Base-by-base conservation (phyloP, 2,113 vertebrate genomes). In the Callopanchax toddi region DNA sequence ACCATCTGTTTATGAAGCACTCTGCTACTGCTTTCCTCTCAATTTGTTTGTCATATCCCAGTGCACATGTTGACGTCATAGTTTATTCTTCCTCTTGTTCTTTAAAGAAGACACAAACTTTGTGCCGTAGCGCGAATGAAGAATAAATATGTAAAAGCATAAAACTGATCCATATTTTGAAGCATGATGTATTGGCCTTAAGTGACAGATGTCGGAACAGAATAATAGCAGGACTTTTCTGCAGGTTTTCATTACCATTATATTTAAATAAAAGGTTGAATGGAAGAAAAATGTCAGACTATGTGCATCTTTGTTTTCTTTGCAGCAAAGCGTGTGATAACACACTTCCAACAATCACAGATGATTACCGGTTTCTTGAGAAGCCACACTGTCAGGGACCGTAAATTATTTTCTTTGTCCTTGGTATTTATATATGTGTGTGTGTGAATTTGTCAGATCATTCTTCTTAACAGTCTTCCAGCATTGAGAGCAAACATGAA, bases 401-500 rank as follows among this genome's bases (percentile, higher is more conserved):
- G 37, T 40, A 5, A 17, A 16, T 49, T n/a, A n/a, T n/a, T n/a
- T 13, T 36, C 18, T 40, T n/a, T 43, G 0, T 15, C 45, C 42
- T n/a, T n/a, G n/a, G 5, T 13, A 6, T 39, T 17, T 32, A 10
- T 54, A 3, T 45, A 44, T 54, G 44, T 49, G 20, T 11, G 11
- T 57, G 45, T 29, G 7, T 73, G 8, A 29, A 7, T 51, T 57
- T 18, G 6, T 68, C 62, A 66, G 43, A 4, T 36, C 2, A 0
- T 74, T 50, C 20, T 79, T 84, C 91, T 93, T 96, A 91, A 94
- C 94, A 34, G 17, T 32, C 18, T 52, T 5, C 37, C 90, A 99
- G 97, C 86, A 99, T 99, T n/a, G 97, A 99, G 90, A 99, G 97
- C 90, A 99, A 99, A 55, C 97, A 99, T 62, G 97, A 99, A 87